Evolutionary conservation across 2,888 invertebrate genomes (phyloP).

Genomic region (Eupithecia dodoneata): DNA sequence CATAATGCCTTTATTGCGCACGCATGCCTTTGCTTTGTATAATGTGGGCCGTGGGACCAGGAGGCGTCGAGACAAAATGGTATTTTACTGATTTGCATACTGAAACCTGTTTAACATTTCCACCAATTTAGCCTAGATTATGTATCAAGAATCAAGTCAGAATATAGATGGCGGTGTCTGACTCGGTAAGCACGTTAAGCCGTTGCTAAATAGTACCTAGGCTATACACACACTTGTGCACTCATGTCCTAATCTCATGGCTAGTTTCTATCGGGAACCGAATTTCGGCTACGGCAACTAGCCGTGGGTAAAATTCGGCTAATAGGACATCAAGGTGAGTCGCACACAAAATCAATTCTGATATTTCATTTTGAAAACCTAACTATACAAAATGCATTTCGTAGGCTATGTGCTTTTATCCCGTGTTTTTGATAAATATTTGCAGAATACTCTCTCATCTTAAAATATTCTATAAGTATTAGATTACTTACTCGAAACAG

Average conservation of each 20-base stretch:
- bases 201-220: neutral
- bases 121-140: neutral
- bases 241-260: no score
- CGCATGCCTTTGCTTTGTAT: constrained; percentile 39
- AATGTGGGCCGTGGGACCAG: constrained; percentile 5
- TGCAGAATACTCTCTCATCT: neutral
- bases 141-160: neutral
- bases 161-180: neutral
- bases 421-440: neutral
- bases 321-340: no score
- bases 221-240: no score
- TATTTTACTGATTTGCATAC: constrained; percentile 6
- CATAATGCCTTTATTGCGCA: constrained; percentile 40
- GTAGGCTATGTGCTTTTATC: neutral
- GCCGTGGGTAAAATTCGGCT: no score
- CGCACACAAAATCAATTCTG: no score
- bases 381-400: neutral
- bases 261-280: no score
- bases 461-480: neutral
- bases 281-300: no score
- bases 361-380: neutral
- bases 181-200: no score
- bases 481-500: neutral
- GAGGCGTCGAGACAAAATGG: constrained; percentile 7
- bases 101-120: neutral